Evolutionary conservation across 1,140 invertebrate species (phyloP), one percentile per base, ranked within the genome.

Genomic region (Papilio aristodemus): DNA sequence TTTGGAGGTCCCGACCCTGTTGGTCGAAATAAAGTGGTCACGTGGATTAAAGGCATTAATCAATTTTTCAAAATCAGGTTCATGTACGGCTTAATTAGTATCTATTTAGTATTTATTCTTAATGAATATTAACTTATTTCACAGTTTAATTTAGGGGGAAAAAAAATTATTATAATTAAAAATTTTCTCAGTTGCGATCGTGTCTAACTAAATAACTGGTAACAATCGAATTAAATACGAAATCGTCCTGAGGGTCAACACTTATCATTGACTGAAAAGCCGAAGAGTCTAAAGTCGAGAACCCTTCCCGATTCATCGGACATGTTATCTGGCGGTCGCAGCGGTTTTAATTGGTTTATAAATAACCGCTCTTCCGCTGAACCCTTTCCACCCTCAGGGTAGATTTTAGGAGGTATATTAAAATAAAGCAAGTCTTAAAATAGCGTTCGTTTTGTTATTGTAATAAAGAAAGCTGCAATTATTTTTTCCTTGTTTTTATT

Each of bases 291-390:
- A 36, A 66, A 37, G 41, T 66, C 43, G 25, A 50, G 41, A 36
- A 66, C 63, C 63, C 41, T 66, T 66, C 17, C 38, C 39, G 63
- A 66, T 66, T 70, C 50, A 72, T 70, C 62, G 70, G 41, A 66
- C 71, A 74, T 71, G 76, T 77, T 78, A 79, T 81, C 77, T 72
- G 27, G 68, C 76, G 69, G 72, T 76, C 69, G 67, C 80, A 83
- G 75, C 77, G 79, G 78, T 85, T 88, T 85, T 85, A 88, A 88
- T 88, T 88, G 86, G 78, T 85, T 86, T 88, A 88, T 88, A 87
- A 88, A 88, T 87, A 88, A 87, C 81, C 79, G 72, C 70, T 72
- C 72, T 64, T 60, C 63, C 58, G 68, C 70, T 74, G 78, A 80
- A 85, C 86, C 83, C 85, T 80, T 78, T 58, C 64, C 83, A 82